Base-by-base conservation (phyloP, 2,888 invertebrate species). In the Heliconius hortense region DNA sequence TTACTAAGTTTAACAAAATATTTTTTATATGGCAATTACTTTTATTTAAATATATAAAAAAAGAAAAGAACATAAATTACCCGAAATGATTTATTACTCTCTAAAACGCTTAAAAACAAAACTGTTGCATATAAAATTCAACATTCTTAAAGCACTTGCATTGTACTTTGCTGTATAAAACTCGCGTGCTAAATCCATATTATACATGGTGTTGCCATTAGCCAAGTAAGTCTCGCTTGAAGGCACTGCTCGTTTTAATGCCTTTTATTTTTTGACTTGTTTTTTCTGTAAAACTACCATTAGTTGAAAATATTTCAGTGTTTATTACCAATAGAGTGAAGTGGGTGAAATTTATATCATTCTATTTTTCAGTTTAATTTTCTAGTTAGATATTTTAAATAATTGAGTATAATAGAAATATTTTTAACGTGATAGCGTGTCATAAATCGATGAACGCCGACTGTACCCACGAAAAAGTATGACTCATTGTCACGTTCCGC, bases 201-300 rank as follows among this genome's bases (percentile, higher is more conserved):
- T 77, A 79, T 70, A 73, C 72, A 73, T 73, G 73, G 79, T 79
- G 78, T 77, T 76, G 72, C 79, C 76, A 79, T 79, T 79, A 78
- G 79, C 76, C 67, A 66, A 56, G 74, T 63, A 71, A 72, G 77
- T 76, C 73, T 78, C 71, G 77, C 59, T 76, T 76, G 70, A 77
- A 76, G 76, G 77, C 78, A 74, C 77, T 71, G 75, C 74, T 68
- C 74, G 74, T 73, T 76, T 77, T 78, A 79, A 76, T 77, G 71
- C 72, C 75, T 72, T 72, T 72, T 66, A 74, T 74, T 75, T 73
- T 66, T 60, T 70, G 56, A 21, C n/a, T 39, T 60, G 72, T 76
- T 68, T 73, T 75, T 75, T 56, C 0, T 74, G 66, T 62, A 72
- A 56, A 69, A n/a, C 13, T 5, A n/a, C 31, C 31, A 69, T 69